Percentiles rank a stretch among this genome's conserved stretches.
phyloP scores from a whole-genome alignment of 2,113 vertebrate genomes.

The Xiphophorus hellerii region DNA sequence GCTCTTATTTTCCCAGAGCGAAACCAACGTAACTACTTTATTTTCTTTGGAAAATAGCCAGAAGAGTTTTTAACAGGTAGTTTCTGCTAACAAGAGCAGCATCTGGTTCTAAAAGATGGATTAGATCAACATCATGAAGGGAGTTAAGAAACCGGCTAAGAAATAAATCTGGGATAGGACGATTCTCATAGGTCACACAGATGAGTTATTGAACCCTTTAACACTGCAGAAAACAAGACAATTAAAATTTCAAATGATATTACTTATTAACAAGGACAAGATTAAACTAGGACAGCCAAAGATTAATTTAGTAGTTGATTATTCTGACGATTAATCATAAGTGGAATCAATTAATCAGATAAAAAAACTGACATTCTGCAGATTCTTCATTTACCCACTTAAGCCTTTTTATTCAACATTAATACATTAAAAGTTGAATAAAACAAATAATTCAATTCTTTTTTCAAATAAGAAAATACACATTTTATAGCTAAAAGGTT shows the following conservation, averaged over 20 bases:
- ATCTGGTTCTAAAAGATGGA: not conserved
- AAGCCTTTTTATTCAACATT: too few species aligned
- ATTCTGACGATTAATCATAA: too few species aligned
- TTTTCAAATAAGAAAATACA: too few species aligned
- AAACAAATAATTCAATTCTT: too few species aligned
- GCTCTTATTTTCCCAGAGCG: slow-evolving; percentile 25
- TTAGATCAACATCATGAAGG: not conserved
- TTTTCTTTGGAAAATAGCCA: not conserved
- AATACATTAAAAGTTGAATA: too few species aligned
- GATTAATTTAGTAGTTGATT: too few species aligned
- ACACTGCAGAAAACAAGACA: not conserved
- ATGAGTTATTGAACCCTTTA: not conserved
- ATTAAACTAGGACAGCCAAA: not conserved
- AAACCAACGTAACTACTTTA: slow-evolving; percentile 10
- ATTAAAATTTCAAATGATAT: not conserved
- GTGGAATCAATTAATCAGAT: too few species aligned
- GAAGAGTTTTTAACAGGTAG: not conserved
- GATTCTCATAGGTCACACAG: not conserved
- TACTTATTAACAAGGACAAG: not conserved
- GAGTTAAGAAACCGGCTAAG: too few species aligned
- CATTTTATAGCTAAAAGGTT: too few species aligned
- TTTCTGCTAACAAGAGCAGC: not conserved
- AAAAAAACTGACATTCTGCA: too few species aligned
- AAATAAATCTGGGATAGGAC: not conserved
- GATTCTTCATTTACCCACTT: too few species aligned